phyloP scores from a whole-genome alignment of 2,113 vertebrate genomes.

The Morone saxatilis region DNA sequence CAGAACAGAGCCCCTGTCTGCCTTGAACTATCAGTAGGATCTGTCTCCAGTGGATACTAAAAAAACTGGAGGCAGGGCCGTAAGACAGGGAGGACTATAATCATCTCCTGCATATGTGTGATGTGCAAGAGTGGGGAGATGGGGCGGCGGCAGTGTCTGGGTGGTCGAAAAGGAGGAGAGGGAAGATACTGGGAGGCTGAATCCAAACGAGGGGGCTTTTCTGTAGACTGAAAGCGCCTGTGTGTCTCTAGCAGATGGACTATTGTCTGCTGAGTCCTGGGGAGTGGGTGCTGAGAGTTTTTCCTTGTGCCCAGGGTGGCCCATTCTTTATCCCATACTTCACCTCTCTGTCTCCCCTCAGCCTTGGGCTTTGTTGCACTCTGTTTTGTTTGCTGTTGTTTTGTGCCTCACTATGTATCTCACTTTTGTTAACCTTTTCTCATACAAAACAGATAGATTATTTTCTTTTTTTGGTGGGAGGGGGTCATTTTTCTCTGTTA shows the following conservation, averaged over 20 bases:
- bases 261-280: slow-evolving; percentile 79
- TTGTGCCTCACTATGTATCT: slow-evolving; percentile 65
- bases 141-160: slow-evolving; percentile 80
- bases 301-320: slow-evolving; percentile 64
- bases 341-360: slow-evolving; percentile 66
- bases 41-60: slow-evolving; percentile 77
- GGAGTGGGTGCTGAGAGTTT: slow-evolving; percentile 73
- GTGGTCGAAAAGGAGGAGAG: slow-evolving; percentile 83
- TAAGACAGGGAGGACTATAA: slow-evolving; percentile 80
- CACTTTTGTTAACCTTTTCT: slow-evolving; percentile 71
- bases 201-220: slow-evolving; percentile 80
- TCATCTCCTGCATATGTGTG: slow-evolving; percentile 79
- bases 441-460: slow-evolving; percentile 42
- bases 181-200: slow-evolving; percentile 75
- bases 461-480: neutral
- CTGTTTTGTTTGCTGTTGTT: slow-evolving; percentile 73
- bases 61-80: slow-evolving; percentile 76
- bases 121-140: slow-evolving; percentile 69
- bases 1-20: slow-evolving; percentile 63
- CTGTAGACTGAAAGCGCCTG: slow-evolving; percentile 71
- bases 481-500: slow-evolving; percentile 41
- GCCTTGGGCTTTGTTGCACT: slow-evolving; percentile 62
- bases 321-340: slow-evolving; percentile 73
- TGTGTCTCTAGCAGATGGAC: slow-evolving; percentile 86
- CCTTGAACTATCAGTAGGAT: slow-evolving; percentile 74